Evolutionary conservation across 1,140 invertebrate species (phyloP), one percentile per base, ranked within the genome.

Genomic region (Listronotus oregonensis): DNA sequence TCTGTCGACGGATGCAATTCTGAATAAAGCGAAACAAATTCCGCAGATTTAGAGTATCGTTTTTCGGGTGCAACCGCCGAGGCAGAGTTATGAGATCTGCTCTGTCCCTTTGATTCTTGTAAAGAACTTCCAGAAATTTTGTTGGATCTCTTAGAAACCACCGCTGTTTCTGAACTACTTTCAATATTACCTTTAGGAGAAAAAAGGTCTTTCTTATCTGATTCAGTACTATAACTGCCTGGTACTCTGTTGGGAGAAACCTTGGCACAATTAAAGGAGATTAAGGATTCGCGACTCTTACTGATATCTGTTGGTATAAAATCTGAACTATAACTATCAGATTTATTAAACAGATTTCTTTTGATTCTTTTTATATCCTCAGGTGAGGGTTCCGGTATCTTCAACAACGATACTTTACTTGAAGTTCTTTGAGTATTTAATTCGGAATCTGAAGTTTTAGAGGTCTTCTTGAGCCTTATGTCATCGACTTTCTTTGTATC

Each of bases 181-280:
- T 46, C 11, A 6, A 9, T 5, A 6, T 6, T 34, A 37, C 11
- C 8, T 37, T 37, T 37, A 2, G 11, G 11, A 9, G 7, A 4
- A 10, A 7, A 37, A 37, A 7, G 34, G 8, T 37, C 34, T 37
- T 4, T 1, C 2, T 37, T 37, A 5, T 14, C 9, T 6, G 6
- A 27, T 14, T 14, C n/a, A 10, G 44, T 11, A 2, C 21, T 17
- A 9, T 47, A 9, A 12, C 9, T n/a, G 2, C n/a, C 44, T 5
- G 44, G 44, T 47, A 47, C n/a, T 14, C 21, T 57, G n/a, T 57
- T 57, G 1, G 55, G 55, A 14, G 55, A 57, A 5, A 43, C 32
- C 37, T 55, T 57, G 39, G 55, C 55, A 46, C 55, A 46, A 27
- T 57, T 57, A 57, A 5, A 57, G 1, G 55, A 44, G 17, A 57